Evolutionary conservation across 2,888 invertebrate genomes (phyloP).

Genomic region (Pyralis farinalis): DNA sequence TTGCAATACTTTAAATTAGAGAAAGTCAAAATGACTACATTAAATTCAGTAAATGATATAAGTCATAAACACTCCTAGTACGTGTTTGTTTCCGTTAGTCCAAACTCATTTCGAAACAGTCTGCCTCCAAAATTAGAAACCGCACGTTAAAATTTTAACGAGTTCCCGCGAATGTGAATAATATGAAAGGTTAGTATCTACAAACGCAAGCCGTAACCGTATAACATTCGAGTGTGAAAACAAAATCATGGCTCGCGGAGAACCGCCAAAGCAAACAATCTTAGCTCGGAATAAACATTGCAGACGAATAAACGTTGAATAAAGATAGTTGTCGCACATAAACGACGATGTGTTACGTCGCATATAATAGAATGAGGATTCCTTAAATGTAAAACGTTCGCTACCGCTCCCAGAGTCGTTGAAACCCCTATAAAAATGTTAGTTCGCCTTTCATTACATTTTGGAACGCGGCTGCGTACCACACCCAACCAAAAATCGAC

Average conservation of each 20-base stretch:
- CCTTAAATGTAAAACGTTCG: constrained; percentile 75
- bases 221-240: constrained; percentile 2
- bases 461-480: constrained; percentile 42
- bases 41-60: too few species aligned
- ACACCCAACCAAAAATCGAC: constrained; percentile 31
- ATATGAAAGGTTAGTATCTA: neutral
- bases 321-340: constrained; percentile 60
- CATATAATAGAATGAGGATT: constrained; percentile 72
- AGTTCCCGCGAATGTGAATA: constrained; percentile 1
- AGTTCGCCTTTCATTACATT: constrained; percentile 75
- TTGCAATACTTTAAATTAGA: too few species aligned
- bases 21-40: too few species aligned
- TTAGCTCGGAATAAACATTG: constrained; percentile 18
- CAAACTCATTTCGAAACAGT: too few species aligned
- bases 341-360: constrained; percentile 62
- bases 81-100: too few species aligned
- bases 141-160: constrained; percentile 4
- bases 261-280: constrained; percentile 17
- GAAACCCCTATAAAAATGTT: constrained; percentile 78
- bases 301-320: constrained; percentile 31
- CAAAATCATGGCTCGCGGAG: constrained; percentile 7
- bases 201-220: constrained; percentile 1
- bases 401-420: constrained; percentile 65
- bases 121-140: neutral
- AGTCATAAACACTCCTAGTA: too few species aligned